phyloP scores from a whole-genome alignment of 2,797 vertebrate genomes.

The Eurystomus glaucurus region DNA sequence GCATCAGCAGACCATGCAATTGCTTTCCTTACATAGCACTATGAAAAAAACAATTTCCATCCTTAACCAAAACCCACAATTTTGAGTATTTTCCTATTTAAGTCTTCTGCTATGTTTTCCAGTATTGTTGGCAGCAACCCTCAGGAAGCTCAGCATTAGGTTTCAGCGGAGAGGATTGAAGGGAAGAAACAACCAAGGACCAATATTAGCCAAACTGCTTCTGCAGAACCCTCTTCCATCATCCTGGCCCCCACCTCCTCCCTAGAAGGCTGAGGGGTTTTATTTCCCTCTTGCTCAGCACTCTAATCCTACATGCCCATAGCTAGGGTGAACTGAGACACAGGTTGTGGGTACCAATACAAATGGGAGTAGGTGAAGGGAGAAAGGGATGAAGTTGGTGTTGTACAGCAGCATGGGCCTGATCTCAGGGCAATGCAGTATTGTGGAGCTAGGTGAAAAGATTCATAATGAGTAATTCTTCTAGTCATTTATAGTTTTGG shows the following conservation, averaged over 20 bases:
- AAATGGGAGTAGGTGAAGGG: neutral
- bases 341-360: neutral
- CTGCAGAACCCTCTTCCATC: neutral
- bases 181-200: neutral
- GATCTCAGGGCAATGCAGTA: neutral
- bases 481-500: neutral
- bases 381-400: neutral
- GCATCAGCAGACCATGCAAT: neutral
- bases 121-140: neutral
- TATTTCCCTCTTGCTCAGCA: neutral
- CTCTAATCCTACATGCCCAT: neutral
- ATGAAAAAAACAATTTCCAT: neutral
- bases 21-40: neutral
- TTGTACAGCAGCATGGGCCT: neutral
- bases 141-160: neutral
- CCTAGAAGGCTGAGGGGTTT: neutral
- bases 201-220: neutral
- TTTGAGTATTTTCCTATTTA: neutral
- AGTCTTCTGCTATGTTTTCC: neutral
- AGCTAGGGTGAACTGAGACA: neutral
- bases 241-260: rapidly evolving
- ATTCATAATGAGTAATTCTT: neutral
- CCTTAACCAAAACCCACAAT: neutral
- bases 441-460: neutral
- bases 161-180: neutral